phyloP scores from a whole-genome alignment of 2,888 invertebrate genomes.

The Tillus elongatus region DNA sequence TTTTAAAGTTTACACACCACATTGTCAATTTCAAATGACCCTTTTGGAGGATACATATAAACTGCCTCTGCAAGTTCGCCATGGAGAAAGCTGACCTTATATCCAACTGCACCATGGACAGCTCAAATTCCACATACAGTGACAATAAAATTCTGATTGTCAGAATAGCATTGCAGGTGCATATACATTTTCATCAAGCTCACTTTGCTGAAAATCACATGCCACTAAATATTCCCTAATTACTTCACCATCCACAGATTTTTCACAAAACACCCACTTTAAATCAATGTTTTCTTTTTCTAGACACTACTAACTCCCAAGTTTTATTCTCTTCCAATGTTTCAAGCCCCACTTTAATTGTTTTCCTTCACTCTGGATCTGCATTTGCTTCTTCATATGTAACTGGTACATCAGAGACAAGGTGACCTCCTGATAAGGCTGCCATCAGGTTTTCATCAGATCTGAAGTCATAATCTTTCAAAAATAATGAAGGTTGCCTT shows the following conservation, averaged over 20 bases:
- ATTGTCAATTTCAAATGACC: no score
- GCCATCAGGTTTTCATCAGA: constrained; percentile 13
- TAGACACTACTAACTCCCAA: constrained; percentile 19
- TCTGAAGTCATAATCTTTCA: constrained; percentile 13
- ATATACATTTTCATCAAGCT: no score
- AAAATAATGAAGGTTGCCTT: constrained; percentile 9
- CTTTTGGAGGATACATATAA: no score
- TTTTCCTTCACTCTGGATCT: constrained; percentile 16
- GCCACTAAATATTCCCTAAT: constrained; percentile 20
- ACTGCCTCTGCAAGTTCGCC: no score
- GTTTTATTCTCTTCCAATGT: constrained; percentile 18
- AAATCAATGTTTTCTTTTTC: constrained; percentile 18
- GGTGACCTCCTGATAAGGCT: constrained; percentile 13
- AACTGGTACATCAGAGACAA: constrained; percentile 16
- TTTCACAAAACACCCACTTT: constrained; percentile 19
- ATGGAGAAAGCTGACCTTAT: no score
- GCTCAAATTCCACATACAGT: constrained; percentile 16
- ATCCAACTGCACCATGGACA: no score
- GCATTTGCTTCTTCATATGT: constrained; percentile 15
- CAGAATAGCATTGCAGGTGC: no score
- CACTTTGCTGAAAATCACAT: constrained; percentile 22
- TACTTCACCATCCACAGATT: constrained; percentile 14
- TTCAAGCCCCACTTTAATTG: constrained; percentile 17
- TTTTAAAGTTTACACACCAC: no score
- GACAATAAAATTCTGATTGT: constrained; percentile 19